Base-by-base conservation (phyloP, 2,113 vertebrate genomes). In the Elephas maximus region DNA sequence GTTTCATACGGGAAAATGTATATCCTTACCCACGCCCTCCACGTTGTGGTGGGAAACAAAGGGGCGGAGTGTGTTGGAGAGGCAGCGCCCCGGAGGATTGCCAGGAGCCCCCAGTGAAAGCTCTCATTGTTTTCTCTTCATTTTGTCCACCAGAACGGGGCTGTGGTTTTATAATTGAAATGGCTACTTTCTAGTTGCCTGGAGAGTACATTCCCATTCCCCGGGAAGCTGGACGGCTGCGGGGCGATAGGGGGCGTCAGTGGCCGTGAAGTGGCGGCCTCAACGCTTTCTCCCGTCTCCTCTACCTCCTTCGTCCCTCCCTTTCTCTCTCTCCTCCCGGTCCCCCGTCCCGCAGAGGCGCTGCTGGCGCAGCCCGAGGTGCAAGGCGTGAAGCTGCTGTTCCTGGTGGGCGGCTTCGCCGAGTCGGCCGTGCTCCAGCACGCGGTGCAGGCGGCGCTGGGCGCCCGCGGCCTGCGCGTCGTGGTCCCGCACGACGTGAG, bases 401-500 rank as follows among this genome's bases (percentile, higher is more conserved):
- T 99, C 98, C 98, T 99, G 96, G 99, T 99, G 67, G 99, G 99
- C 0, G 99, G 99, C 6, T 99, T 99, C 0, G 99, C 99, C 0
- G 99, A 99, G 98, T 99, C 99, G 0, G 98, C 99, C 0, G 99
- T 99, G 99, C 98, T 99, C 91, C 99, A 99, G 98, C 98, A 97
- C 1, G 99, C 99, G 0, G 98, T 99, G 82, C 99, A 99, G 95
- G 98, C 97, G 0, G 98, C 99, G 0, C 98, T 99, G 21, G 99
- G 99, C 9, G 45, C 97, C 12, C 82, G 41, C 2, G 99, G 99
- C 79, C 92, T 97, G 78, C 99, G 99, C 0, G 99, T 99, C 95
- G 99, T 99, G 96, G 99, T 99, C 94, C 99, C 99, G 0, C 99
- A 99, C 63, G 99, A 99, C 0, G 99, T 99, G 23, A 99, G 99